phyloP scores from a whole-genome alignment of 1,140 invertebrate genomes.

The Triops cancriformis region DNA sequence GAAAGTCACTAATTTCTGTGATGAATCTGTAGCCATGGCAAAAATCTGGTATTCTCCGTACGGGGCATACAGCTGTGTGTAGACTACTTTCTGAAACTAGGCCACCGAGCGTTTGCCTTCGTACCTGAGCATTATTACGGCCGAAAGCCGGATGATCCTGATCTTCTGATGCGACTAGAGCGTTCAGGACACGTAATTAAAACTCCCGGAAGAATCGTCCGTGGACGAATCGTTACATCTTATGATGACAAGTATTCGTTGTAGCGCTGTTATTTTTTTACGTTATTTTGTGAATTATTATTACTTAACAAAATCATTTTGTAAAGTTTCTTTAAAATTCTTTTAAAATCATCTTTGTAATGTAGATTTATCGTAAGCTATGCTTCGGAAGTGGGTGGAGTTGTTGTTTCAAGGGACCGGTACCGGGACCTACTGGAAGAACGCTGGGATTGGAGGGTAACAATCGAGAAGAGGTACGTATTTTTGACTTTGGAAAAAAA shows the following conservation, averaged over 20 bases:
- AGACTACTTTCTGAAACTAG: slow-evolving; percentile 28
- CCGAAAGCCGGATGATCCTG: slow-evolving; percentile 18
- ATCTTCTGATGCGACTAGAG: not conserved
- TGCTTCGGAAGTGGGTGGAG: slow-evolving; percentile 37
- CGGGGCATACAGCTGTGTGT: slow-evolving; percentile 36
- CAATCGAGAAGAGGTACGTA: slow-evolving; percentile 29
- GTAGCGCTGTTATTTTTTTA: too few species aligned
- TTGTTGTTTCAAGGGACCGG: slow-evolving; percentile 42
- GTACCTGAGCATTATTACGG: slow-evolving; percentile 20
- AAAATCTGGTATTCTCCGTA: slow-evolving; percentile 37
- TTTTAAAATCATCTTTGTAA: not conserved
- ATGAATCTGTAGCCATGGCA: slow-evolving; percentile 37
- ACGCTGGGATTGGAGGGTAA: slow-evolving; percentile 37
- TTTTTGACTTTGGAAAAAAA: too few species aligned
- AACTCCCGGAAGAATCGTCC: slow-evolving; percentile 28
- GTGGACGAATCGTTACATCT: slow-evolving; percentile 20
- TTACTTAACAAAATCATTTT: not conserved
- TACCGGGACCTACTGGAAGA: slow-evolving; percentile 38
- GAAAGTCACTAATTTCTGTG: not conserved
- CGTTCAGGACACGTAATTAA: slow-evolving; percentile 25
- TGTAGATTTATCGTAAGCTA: slow-evolving; percentile 40
- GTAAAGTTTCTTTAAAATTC: not conserved
- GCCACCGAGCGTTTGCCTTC: slow-evolving; percentile 26
- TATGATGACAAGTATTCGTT: slow-evolving; percentile 33
- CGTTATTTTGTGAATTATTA: not conserved